These are phyloP conservation scores for Ispidina lecontei DNA, from an alignment of 2,797 vertebrate genomes.

Conservation along the genomic window DNA sequence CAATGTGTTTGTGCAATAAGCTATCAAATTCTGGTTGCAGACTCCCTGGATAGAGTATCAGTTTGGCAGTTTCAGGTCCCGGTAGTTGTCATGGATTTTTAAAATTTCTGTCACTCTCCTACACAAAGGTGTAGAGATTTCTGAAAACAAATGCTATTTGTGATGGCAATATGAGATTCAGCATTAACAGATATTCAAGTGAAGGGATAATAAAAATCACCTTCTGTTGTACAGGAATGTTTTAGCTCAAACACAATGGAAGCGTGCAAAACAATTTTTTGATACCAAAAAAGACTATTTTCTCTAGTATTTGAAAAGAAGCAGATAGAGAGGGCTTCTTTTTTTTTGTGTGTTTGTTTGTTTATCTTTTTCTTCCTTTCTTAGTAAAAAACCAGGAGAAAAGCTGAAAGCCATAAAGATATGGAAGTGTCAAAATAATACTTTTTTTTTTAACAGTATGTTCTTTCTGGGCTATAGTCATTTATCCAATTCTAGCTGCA, in stretches of 20 bases:
- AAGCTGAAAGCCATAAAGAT: neutral
- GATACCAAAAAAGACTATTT: neutral
- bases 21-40: neutral
- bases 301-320: neutral
- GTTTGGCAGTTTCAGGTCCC: neutral
- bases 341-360: neutral
- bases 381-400: neutral
- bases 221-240: neutral
- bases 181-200: neutral
- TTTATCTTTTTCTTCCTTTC: neutral
- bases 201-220: neutral
- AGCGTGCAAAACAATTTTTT: neutral
- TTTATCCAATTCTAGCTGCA: neutral
- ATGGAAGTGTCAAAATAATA: neutral
- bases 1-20: neutral
- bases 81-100: neutral
- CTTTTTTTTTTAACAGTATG: neutral
- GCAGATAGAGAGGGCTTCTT: fast-evolving
- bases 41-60: neutral
- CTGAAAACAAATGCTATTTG: neutral
- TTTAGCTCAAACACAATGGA: neutral
- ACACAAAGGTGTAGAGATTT: neutral
- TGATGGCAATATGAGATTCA: neutral
- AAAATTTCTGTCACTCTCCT: neutral
- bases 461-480: neutral